phyloP scores from a whole-genome alignment of 2,888 invertebrate species.

The Tenthredo notha region DNA sequence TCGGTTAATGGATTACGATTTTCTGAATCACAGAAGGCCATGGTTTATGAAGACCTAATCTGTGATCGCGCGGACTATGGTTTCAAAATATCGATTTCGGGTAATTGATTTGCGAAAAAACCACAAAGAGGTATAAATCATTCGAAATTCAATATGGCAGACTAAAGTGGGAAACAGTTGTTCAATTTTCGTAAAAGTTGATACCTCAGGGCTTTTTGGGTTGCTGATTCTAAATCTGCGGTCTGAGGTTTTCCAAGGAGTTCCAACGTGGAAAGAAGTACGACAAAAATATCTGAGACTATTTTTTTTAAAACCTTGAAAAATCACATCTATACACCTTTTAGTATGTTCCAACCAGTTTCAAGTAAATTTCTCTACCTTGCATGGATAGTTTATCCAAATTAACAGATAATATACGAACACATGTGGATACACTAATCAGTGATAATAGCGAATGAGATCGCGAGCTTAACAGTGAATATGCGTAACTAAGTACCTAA shows the following conservation, averaged over 20 bases:
- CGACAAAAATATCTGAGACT: not conserved
- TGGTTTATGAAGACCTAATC: not conserved
- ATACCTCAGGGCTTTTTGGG: not conserved
- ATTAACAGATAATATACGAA: not conserved
- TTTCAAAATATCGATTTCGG: not conserved
- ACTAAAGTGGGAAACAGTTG: not conserved
- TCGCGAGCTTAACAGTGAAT: not conserved
- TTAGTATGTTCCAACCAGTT: not conserved
- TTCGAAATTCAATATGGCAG: not conserved
- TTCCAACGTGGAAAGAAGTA: not conserved
- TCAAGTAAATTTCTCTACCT: not conserved
- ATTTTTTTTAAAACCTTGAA: not conserved
- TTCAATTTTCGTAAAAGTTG: not conserved
- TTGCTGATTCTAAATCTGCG: not conserved
- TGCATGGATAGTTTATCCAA: not conserved
- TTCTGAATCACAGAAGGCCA: not conserved
- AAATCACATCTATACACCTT: not conserved
- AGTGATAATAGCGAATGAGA: constrained; percentile 4
- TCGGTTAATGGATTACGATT: not conserved
- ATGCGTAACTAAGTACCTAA: not conserved
- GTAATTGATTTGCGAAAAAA: not conserved
- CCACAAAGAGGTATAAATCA: not conserved
- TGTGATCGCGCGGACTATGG: not conserved
- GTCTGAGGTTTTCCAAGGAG: not conserved
- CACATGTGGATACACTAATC: not conserved